phyloP scores from a whole-genome alignment of 1,140 invertebrate genomes.

The Linepithema humile region DNA sequence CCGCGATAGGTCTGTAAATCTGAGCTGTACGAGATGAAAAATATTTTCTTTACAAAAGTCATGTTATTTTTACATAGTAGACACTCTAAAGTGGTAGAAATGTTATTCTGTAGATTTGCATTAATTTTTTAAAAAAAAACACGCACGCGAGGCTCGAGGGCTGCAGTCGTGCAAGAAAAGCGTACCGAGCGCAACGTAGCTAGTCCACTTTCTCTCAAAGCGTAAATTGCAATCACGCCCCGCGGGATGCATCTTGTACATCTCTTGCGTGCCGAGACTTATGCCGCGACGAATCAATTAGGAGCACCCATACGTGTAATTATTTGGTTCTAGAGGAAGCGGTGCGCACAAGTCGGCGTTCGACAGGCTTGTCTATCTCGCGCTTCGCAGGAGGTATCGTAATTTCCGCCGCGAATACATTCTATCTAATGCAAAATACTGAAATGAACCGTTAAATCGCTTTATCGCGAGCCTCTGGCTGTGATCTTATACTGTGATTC shows the following conservation, averaged over 20 bases:
- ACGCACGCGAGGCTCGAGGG: background rate
- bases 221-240: constrained; percentile 45
- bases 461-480: background rate
- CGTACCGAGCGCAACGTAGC: background rate
- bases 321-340: constrained; percentile 17
- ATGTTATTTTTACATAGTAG: no score
- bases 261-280: background rate
- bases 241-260: constrained; percentile 24
- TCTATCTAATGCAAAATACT: background rate
- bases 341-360: background rate
- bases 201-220: constrained; percentile 26
- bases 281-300: constrained; percentile 50
- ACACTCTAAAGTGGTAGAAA: no score
- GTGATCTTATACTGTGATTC: background rate
- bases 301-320: constrained; percentile 25
- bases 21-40: background rate
- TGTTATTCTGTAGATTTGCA: no score
- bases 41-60: background rate
- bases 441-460: background rate
- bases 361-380: background rate
- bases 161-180: constrained; percentile 3
- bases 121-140: no score
- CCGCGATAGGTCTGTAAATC: no score
- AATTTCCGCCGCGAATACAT: constrained; percentile 3
- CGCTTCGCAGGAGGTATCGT: background rate